Evolutionary conservation across 2,113 vertebrate genomes (phyloP).

Genomic region (Chionodraco myersi): DNA sequence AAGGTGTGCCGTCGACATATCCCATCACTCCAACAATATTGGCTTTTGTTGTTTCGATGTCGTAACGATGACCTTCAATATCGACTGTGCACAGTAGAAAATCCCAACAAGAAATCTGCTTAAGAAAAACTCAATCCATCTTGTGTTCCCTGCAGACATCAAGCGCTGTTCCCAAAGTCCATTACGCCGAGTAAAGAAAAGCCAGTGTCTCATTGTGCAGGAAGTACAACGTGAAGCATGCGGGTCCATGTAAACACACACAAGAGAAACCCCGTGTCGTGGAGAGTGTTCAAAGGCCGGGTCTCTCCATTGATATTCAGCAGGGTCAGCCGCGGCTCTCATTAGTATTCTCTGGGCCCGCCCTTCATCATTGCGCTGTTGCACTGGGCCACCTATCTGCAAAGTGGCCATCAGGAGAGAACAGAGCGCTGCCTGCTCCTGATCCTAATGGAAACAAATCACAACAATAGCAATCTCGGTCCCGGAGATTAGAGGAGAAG

Average conservation of each 20-base stretch:
- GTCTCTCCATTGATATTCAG: slow-evolving; percentile 52
- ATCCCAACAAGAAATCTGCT: background rate
- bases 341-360: slow-evolving; percentile 66
- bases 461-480: slow-evolving; percentile 24
- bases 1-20: background rate
- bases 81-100: background rate
- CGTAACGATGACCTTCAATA: background rate
- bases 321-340: slow-evolving; percentile 21
- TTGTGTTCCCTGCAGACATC: background rate
- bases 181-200: background rate
- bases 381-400: slow-evolving; percentile 55
- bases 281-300: slow-evolving; percentile 8
- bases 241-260: background rate
- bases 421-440: slow-evolving; percentile 38
- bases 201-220: background rate
- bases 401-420: slow-evolving; percentile 46
- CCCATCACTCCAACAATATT: background rate
- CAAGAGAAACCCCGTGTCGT: background rate
- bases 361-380: slow-evolving; percentile 63
- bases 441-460: slow-evolving; percentile 55
- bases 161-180: background rate
- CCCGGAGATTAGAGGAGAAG: slow-evolving; percentile 1
- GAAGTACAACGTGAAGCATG: background rate
- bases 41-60: background rate
- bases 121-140: background rate